Evolutionary conservation across 2,888 invertebrate genomes (phyloP).

Genomic region (Magallana nippona): DNA sequence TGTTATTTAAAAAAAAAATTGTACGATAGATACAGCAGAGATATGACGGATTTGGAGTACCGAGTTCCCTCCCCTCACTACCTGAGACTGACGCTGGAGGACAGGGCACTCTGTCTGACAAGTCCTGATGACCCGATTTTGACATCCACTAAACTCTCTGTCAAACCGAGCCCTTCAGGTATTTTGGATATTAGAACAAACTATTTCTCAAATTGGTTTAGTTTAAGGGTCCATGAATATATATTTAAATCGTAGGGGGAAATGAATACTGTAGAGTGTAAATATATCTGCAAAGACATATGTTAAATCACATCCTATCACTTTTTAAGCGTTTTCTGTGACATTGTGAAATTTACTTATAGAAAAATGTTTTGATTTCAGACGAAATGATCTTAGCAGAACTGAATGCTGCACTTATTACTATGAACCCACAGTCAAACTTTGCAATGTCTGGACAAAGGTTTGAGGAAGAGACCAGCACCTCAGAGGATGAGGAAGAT

Average conservation of each 20-base stretch:
- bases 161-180: not conserved
- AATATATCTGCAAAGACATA: too few species aligned
- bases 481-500: not conserved
- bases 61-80: conserved; percentile 41
- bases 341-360: too few species aligned
- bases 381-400: not conserved
- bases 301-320: too few species aligned
- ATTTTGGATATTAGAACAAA: not conserved
- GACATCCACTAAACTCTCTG: conserved; percentile 4
- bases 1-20: too few species aligned
- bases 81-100: conserved; percentile 45
- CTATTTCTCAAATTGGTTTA: too few species aligned
- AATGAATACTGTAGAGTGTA: too few species aligned
- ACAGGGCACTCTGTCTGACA: conserved; percentile 46
- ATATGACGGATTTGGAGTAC: conserved; percentile 47
- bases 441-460: not conserved
- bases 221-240: too few species aligned
- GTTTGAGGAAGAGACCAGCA: not conserved
- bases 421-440: not conserved
- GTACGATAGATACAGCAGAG: not conserved
- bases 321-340: too few species aligned
- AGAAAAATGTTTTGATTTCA: not conserved
- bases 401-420: not conserved
- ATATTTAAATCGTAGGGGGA: too few species aligned
- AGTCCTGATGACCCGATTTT: conserved; percentile 43